Evolutionary conservation across 1,140 invertebrate species (phyloP), one percentile per base, ranked within the genome.

Genomic region (Ridgeia piscesae): DNA sequence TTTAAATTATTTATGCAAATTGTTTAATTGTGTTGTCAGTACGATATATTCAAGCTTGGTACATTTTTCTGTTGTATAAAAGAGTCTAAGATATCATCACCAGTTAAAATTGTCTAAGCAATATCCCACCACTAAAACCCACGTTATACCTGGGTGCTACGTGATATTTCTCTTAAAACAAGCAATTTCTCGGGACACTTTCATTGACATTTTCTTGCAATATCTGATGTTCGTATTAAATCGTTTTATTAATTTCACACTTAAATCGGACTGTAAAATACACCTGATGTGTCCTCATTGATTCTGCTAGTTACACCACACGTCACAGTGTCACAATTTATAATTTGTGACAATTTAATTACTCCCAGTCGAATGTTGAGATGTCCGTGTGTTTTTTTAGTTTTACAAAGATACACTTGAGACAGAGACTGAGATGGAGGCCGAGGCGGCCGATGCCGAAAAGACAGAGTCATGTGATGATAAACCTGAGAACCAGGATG

Each of bases 331-430:
- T 77, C 58, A 77, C 27, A 77, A 77, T 21, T 4, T 77, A 21
- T 4, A 77, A 77, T 21, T 77, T 27, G 58, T 77, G 8, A 77
- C 58, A 77, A 21, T 31, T 4, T 77, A 77, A 77, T 77, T 77
- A 31, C 27, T 77, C 8, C 11, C 58, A 77, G 58, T 77, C 58
- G 27, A 14, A 21, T 31, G 27, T 77, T 14, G 58, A 77, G 58
- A 77, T 21, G 58, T 77, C 58, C 14, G 17, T 21, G 8, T 0
- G 58, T 77, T 9, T 35, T n/a, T 91, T 58, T 91, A 91, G 91
- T 91, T 91, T n/a, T 91, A 91, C 91, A 91, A 91, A 91, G 91
- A 91, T n/a, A 91, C 91, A 48, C 91, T 48, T 8, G 35, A 35
- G 14, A 48, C 35, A 6, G 34, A 35, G 34, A 50, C 34, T 0